These are phyloP conservation scores for Rhodinocichla rosea DNA, from an alignment of 2,113 vertebrate genomes.

Conservation along the genomic window DNA sequence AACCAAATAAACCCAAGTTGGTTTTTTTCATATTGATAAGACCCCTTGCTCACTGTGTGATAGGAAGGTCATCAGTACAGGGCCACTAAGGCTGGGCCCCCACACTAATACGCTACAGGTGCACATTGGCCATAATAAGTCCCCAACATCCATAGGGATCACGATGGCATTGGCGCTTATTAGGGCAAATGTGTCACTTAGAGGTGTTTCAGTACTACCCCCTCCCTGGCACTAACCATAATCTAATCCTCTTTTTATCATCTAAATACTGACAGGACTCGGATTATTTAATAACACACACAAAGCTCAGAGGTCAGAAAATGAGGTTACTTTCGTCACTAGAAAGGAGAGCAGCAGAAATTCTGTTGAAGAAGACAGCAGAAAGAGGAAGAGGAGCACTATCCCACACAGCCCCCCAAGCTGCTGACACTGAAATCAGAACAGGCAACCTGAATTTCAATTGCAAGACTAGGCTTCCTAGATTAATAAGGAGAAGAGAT, in stretches of 20 bases:
- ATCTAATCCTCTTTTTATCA: neutral
- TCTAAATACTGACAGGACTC: neutral
- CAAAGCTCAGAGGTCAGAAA: neutral
- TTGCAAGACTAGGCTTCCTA: neutral
- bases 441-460: neutral
- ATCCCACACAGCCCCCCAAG: neutral
- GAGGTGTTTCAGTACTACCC: neutral
- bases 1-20: neutral
- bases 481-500: neutral
- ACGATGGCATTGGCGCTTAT: neutral
- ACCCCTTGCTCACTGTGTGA: neutral
- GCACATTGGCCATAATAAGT: neutral
- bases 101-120: rapidly evolving
- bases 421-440: neutral
- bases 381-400: neutral
- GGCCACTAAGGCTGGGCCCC: neutral
- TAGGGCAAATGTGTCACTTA: neutral
- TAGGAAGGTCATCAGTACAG: neutral
- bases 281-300: neutral
- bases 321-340: neutral
- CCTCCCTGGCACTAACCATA: neutral
- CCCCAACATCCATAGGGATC: rapidly evolving
- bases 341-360: neutral
- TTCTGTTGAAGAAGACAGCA: neutral
- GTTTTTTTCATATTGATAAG: neutral